These are phyloP conservation scores for Falco punctatus DNA, from an alignment of 2,113 vertebrate species.

Conservation along the genomic window DNA sequence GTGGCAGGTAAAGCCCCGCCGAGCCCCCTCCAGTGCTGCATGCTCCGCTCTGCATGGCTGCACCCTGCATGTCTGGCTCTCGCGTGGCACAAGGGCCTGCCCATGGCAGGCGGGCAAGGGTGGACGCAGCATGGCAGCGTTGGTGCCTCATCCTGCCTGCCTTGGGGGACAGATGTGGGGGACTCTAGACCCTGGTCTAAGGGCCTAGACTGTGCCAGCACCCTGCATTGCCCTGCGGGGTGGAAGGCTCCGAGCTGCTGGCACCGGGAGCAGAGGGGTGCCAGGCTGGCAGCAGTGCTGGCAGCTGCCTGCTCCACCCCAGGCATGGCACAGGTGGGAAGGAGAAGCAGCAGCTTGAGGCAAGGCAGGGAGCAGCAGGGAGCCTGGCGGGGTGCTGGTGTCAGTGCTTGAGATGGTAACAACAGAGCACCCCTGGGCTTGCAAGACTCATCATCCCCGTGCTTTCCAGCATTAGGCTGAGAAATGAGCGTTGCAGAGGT, in stretches of 20 bases:
- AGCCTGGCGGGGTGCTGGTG: background rate
- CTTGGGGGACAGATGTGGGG: fast-evolving
- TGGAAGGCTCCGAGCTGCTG: background rate
- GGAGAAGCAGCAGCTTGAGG: background rate
- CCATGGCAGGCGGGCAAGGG: fast-evolving
- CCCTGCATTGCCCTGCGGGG: background rate
- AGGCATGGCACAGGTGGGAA: background rate
- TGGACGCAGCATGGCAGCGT: fast-evolving
- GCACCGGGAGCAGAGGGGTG: background rate
- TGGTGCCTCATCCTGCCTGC: background rate
- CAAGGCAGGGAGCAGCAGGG: background rate
- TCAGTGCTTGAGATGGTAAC: background rate
- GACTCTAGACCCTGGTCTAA: background rate
- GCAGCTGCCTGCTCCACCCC: background rate
- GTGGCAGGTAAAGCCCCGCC: slow-evolving; percentile 49
- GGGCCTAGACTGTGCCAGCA: background rate
- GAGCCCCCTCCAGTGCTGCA: background rate
- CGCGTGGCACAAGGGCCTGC: fast-evolving
- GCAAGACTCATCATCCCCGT: background rate
- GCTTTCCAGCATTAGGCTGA: background rate
- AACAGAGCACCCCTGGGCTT: background rate
- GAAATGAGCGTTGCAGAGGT: background rate
- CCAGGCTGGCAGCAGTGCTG: background rate
- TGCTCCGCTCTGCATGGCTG: slow-evolving; percentile 51
- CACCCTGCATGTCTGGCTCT: background rate